Percentiles rank a stretch among this genome's conserved stretches.
Conservation (phyloP, 2,888 invertebrate genomes). For the Dyspetes luteomarginatus region DNA sequence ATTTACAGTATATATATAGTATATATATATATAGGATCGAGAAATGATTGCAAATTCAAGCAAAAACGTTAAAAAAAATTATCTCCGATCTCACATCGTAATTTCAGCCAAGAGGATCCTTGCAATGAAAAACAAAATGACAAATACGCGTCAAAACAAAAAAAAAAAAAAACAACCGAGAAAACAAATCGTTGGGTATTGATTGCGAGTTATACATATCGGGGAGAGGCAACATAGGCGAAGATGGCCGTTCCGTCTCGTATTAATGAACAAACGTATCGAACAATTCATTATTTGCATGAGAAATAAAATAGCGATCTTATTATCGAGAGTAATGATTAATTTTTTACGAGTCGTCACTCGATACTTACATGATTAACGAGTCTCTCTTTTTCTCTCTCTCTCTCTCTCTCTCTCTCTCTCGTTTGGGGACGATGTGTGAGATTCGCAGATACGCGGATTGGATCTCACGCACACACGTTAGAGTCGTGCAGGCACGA, state of each 20-base stretch:
- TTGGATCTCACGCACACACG: background rate
- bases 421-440: too few species aligned
- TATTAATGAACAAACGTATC: conserved; percentile 41
- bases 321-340: background rate
- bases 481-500: background rate
- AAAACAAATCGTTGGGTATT: conserved; percentile 59
- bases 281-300: background rate
- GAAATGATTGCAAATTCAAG: background rate
- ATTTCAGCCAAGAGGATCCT: too few species aligned
- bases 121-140: background rate
- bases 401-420: too few species aligned
- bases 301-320: background rate
- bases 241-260: conserved; percentile 67
- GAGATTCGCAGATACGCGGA: conserved; percentile 25
- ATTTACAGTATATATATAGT: background rate
- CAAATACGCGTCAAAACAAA: conserved; percentile 2
- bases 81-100: too few species aligned
- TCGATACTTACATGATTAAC: conserved; percentile 62
- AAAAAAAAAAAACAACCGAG: conserved; percentile 30
- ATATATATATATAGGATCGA: too few species aligned
- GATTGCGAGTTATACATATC: conserved; percentile 48
- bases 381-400: conserved; percentile 7
- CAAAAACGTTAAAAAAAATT: background rate
- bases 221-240: background rate
- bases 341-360: conserved; percentile 1